phyloP scores from a whole-genome alignment of 2,113 vertebrate species.

The Grallaria varia region DNA sequence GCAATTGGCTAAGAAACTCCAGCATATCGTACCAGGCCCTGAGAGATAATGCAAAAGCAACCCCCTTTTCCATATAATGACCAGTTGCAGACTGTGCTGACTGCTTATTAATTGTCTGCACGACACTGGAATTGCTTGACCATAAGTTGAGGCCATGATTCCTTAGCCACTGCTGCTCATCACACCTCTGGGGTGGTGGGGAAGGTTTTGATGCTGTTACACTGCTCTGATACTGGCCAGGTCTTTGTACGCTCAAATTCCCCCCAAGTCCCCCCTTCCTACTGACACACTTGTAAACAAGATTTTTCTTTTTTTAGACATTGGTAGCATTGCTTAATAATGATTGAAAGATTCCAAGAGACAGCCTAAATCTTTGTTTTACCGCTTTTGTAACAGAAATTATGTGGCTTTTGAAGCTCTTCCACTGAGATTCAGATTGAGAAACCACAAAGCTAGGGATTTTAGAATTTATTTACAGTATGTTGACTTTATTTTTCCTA shows the following conservation, averaged over 20 bases:
- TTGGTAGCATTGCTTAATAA: background rate
- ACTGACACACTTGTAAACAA: background rate
- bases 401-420: conserved; percentile 33
- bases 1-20: conserved; percentile 39
- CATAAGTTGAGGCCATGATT: background rate
- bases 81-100: background rate
- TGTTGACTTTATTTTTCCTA: conserved; percentile 54
- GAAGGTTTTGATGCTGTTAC: background rate
- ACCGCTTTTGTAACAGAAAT: conserved; percentile 37
- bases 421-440: conserved; percentile 24
- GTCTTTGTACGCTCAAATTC: background rate
- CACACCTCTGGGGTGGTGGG: background rate
- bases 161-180: background rate
- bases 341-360: background rate
- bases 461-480: conserved; percentile 42
- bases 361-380: conserved; percentile 34
- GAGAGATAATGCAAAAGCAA: conserved; percentile 38
- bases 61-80: conserved; percentile 50
- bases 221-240: background rate
- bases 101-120: conserved; percentile 49
- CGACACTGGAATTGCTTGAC: conserved; percentile 31
- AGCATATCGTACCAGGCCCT: conserved; percentile 41
- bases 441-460: conserved; percentile 57
- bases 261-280: background rate
- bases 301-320: background rate